Evolutionary conservation across 1,140 invertebrate genomes (phyloP).

Genomic region (Leguminivora glycinivorella): DNA sequence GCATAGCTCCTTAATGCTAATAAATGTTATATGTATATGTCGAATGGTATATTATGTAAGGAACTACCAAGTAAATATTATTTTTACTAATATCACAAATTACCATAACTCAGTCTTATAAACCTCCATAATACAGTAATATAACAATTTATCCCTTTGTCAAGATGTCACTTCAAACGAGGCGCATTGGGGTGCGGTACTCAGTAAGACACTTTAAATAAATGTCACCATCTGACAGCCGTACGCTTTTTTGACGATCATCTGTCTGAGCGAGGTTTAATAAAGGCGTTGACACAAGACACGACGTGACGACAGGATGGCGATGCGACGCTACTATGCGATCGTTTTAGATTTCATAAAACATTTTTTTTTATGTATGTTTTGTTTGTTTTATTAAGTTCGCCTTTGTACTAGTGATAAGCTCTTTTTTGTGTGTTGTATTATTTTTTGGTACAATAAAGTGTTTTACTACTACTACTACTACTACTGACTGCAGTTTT

Average conservation of each 20-base stretch:
- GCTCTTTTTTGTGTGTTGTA: no score
- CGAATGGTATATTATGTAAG: no score
- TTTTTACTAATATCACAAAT: no score
- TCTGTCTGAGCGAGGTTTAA: constrained; percentile 2
- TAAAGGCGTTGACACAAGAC: not conserved
- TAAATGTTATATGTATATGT: no score
- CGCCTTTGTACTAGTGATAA: no score
- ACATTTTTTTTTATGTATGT: no score
- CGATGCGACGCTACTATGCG: not conserved
- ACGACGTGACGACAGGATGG: not conserved
- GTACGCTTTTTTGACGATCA: constrained; percentile 9
- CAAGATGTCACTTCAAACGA: not conserved
- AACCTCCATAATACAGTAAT: not conserved
- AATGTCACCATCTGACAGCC: not conserved
- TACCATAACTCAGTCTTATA: not conserved
- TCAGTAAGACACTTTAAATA: not conserved
- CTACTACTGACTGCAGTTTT: no score
- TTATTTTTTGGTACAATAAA: no score
- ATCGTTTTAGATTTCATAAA: not conserved
- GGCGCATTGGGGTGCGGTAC: not conserved
- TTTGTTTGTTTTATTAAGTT: no score
- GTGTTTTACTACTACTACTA: no score
- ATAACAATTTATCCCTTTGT: not conserved
- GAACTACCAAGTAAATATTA: no score
- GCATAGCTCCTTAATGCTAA: no score